Conservation (phyloP, 2,113 vertebrate genomes). For the Zosterops borbonicus region DNA sequence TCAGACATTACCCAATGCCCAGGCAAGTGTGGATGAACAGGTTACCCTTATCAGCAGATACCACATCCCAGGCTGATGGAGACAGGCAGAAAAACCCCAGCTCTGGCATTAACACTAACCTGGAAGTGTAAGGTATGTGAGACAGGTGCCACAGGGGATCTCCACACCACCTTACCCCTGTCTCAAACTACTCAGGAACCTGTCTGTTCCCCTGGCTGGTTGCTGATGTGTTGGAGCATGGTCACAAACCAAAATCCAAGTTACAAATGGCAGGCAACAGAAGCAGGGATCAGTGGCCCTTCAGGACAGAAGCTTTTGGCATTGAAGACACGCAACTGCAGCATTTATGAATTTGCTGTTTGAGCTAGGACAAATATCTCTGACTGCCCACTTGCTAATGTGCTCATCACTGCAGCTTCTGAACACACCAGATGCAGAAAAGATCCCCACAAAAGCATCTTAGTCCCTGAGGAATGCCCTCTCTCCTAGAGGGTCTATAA, state of each 20-base stretch:
- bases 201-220: not conserved
- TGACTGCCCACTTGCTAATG: not conserved
- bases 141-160: not conserved
- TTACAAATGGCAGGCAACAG: not conserved
- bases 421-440: not conserved
- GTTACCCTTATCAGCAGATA: not conserved
- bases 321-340: fast-evolving
- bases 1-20: not conserved
- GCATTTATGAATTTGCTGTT: not conserved
- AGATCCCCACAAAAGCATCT: not conserved
- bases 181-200: not conserved
- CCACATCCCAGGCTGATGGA: not conserved
- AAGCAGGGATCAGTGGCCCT: not conserved
- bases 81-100: not conserved
- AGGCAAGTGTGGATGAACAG: not conserved
- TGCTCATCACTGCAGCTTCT: not conserved
- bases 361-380: not conserved
- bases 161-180: fast-evolving
- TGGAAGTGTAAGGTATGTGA: not conserved
- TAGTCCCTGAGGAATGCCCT: not conserved
- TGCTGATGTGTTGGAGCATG: not conserved
- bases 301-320: not conserved
- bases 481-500: not conserved
- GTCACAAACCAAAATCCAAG: not conserved
- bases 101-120: not conserved